These are phyloP conservation scores for Chascanopsetta lugubris DNA, from an alignment of 2,113 vertebrate species.

Conservation along the genomic window DNA sequence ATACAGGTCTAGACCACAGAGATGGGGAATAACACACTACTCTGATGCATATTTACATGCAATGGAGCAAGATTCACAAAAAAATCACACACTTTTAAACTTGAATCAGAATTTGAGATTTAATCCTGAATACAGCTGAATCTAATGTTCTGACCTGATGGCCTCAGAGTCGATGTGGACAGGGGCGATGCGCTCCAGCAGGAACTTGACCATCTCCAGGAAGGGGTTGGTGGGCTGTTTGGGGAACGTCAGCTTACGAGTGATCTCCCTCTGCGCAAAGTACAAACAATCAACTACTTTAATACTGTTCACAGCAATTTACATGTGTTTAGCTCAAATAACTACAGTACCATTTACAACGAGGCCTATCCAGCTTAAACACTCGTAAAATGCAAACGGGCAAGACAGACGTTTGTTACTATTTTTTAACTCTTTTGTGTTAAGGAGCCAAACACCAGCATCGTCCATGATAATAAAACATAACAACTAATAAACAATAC, in stretches of 20 bases:
- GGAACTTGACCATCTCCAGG: slow-evolving; percentile 99
- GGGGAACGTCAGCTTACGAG: slow-evolving; percentile 96
- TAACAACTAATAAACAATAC: no score
- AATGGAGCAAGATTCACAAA: not conserved
- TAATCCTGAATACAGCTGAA: no score
- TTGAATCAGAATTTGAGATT: no score
- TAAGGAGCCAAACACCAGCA: no score
- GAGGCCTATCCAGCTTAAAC: not conserved
- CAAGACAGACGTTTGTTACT: no score
- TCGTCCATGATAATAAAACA: no score
- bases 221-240: slow-evolving; percentile 99
- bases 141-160: slow-evolving; percentile 88
- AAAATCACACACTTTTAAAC: not conserved
- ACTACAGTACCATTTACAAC: not conserved
- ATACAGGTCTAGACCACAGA: slow-evolving; percentile 6
- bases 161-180: slow-evolving; percentile 99
- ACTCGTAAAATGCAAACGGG: not conserved
- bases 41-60: not conserved
- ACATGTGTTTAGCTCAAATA: not conserved
- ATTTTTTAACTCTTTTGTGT: no score
- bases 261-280: slow-evolving; percentile 92
- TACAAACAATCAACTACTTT: slow-evolving; percentile 14
- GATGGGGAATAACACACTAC: slow-evolving; percentile 11
- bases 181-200: slow-evolving; percentile 97
- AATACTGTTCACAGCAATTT: not conserved